Conservation (phyloP, 2,888 invertebrate genomes). For the Erebia palarica region DNA sequence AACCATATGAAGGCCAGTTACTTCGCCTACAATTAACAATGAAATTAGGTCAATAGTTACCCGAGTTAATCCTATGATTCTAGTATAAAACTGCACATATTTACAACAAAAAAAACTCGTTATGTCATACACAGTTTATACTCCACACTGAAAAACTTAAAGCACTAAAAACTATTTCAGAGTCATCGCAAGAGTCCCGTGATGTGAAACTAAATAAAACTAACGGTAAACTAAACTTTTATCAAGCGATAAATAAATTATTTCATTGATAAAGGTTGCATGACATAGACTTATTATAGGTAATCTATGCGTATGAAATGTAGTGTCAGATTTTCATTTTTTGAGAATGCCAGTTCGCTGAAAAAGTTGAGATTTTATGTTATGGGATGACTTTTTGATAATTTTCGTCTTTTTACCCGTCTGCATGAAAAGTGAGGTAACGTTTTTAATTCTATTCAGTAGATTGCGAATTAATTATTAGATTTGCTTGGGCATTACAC, state of each 20-base stretch:
- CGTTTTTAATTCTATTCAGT: too few species aligned
- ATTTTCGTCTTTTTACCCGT: not conserved
- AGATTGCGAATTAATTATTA: too few species aligned
- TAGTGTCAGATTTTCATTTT: conserved; percentile 8
- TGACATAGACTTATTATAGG: conserved; percentile 19
- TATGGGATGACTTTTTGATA: not conserved
- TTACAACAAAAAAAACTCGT: not conserved
- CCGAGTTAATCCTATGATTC: conserved; percentile 2
- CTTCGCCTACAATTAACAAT: not conserved
- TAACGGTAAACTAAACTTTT: conserved; percentile 13
- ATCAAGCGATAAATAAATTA: conserved; percentile 17
- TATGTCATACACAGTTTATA: not conserved
- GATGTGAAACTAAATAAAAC: conserved; percentile 1
- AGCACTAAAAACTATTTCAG: not conserved
- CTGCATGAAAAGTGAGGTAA: too few species aligned
- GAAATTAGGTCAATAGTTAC: not conserved
- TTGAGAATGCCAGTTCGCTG: not conserved
- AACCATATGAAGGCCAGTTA: not conserved
- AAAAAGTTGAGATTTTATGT: conserved; percentile 2
- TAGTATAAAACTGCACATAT: conserved; percentile 13
- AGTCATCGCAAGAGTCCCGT: not conserved
- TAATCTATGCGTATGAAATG: conserved; percentile 8
- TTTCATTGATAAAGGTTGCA: conserved; percentile 23
- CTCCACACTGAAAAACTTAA: conserved; percentile 5
- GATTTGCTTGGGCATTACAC: too few species aligned